Conservation (phyloP, 2,888 invertebrate species). For the Polyommatus icarus region DNA sequence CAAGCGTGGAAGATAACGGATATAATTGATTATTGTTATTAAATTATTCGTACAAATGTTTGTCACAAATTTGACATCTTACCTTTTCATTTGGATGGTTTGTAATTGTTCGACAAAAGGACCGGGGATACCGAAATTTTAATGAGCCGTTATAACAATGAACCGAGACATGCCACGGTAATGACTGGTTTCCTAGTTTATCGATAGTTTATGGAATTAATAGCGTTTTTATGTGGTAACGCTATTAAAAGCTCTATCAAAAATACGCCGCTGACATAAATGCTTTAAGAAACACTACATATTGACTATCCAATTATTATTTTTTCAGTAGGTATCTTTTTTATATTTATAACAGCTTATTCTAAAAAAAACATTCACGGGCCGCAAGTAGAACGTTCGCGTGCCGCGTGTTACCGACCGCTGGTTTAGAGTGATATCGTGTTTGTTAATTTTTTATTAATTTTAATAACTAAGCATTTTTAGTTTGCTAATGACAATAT, state of each 20-base stretch:
- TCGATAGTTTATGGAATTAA: neutral
- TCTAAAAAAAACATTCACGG: no score
- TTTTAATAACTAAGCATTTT: no score
- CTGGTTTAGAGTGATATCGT: no score
- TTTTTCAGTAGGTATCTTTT: no score
- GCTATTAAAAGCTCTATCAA: neutral
- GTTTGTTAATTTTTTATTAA: no score
- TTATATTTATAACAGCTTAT: no score
- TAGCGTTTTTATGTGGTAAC: neutral
- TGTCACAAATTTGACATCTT: neutral
- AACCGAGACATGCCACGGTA: neutral
- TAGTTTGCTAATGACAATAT: no score
- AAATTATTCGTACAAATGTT: neutral
- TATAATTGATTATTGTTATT: neutral
- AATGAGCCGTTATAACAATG: neutral
- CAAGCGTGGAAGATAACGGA: neutral
- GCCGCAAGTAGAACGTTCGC: no score
- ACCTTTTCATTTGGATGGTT: constrained; percentile 7
- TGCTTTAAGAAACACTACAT: no score
- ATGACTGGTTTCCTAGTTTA: neutral
- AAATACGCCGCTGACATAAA: no score
- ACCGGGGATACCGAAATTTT: neutral
- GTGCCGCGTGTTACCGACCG: no score
- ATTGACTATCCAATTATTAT: no score
- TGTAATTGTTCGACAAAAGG: neutral